These are phyloP conservation scores for Dicaeum eximium DNA, from an alignment of 2,113 vertebrate species.

Conservation along the genomic window DNA sequence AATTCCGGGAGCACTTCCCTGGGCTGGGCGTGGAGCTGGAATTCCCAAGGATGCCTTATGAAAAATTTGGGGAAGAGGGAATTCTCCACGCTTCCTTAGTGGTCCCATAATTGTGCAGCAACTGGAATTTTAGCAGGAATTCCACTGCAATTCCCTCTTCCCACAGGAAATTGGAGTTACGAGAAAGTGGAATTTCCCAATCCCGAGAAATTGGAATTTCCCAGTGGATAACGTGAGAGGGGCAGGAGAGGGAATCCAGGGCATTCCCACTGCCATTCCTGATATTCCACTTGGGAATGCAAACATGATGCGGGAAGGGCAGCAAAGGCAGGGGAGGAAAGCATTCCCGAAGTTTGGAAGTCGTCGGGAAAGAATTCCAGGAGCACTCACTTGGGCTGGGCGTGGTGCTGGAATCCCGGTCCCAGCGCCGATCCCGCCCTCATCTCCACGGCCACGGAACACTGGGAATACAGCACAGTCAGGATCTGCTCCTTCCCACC, in stretches of 20 bases:
- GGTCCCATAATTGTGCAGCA: neutral
- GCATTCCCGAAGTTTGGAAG: neutral
- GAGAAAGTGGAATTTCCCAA: neutral
- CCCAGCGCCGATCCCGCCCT: constrained; percentile 87
- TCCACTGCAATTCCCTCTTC: neutral
- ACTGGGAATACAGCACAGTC: constrained; percentile 72
- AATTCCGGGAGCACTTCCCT: constrained; percentile 74
- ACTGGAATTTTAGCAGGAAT: neutral
- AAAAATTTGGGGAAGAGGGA: neutral
- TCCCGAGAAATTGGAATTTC: fast-evolving
- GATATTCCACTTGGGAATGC: neutral
- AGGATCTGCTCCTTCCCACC: neutral
- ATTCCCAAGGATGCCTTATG: constrained; percentile 65
- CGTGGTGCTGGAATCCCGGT: constrained; percentile 86
- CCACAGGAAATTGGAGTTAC: neutral
- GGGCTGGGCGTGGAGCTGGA: constrained; percentile 81
- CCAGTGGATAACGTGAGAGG: fast-evolving
- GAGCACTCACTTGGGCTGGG: constrained; percentile 84
- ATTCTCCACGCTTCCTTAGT: fast-evolving
- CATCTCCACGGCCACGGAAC: constrained; percentile 91
- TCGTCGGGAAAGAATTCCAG: neutral
- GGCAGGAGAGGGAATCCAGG: neutral
- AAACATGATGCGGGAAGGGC: fast-evolving
- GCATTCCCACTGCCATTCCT: neutral
- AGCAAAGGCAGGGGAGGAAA: neutral